These are phyloP conservation scores for Natrix natrix DNA, from an alignment of 2,797 vertebrate species.

Conservation along the genomic window DNA sequence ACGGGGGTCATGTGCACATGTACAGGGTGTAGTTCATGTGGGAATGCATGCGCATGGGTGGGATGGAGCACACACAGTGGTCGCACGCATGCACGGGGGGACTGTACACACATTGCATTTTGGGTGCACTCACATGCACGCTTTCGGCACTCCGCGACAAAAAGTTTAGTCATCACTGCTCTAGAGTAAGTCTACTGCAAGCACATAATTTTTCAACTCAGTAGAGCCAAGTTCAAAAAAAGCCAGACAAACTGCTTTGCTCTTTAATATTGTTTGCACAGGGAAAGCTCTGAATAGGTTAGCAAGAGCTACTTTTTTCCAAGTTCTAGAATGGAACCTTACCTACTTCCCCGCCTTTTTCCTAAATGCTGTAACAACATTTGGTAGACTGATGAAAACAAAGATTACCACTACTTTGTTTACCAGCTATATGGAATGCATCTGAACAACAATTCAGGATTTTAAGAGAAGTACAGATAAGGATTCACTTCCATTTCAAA, in stretches of 20 bases:
- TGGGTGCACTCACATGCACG: no score
- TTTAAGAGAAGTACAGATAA: background rate
- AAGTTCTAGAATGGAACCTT: background rate
- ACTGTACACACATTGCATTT: no score
- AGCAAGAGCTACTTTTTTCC: background rate
- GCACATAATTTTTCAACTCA: background rate
- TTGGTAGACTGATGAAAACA: background rate
- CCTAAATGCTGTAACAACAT: background rate
- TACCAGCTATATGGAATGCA: background rate
- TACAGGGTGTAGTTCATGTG: no score
- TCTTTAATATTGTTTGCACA: background rate
- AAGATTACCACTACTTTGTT: background rate
- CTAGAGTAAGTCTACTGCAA: slow-evolving; percentile 26
- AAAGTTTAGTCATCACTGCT: no score
- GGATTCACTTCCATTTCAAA: background rate
- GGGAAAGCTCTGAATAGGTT: background rate
- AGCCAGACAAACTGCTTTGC: background rate
- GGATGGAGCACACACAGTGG: no score
- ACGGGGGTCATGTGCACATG: no score
- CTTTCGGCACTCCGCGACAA: no score
- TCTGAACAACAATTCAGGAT: background rate
- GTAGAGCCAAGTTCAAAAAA: background rate
- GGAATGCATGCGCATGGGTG: no score
- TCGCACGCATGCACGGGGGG: no score
- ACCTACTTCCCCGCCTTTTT: background rate